Percentiles rank a stretch among this genome's conserved stretches.
Conservation (phyloP, 2,888 invertebrate species). For the Salpingus planirostris region DNA sequence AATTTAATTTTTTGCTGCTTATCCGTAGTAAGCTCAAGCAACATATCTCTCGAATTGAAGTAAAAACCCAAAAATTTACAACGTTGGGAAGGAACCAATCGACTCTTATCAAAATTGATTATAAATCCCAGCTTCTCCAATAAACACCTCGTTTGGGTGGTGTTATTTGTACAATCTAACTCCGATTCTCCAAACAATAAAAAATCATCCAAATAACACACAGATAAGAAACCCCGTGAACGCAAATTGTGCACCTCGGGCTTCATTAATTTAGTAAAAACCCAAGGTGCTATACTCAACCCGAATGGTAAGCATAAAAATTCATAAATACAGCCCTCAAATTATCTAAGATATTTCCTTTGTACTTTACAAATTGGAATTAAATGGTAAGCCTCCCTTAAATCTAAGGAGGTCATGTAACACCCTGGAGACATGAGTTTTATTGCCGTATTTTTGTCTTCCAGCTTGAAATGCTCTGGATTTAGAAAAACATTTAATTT, state of each 20-base stretch:
- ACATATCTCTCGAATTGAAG: too few species aligned
- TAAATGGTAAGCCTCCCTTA: neutral
- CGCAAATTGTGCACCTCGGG: neutral
- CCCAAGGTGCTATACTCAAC: too few species aligned
- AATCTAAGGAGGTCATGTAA: too few species aligned
- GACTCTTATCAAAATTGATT: too few species aligned
- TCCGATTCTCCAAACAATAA: neutral
- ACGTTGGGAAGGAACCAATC: neutral
- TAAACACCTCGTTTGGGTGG: neutral
- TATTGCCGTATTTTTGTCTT: too few species aligned
- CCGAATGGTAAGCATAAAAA: neutral
- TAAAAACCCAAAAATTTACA: too few species aligned
- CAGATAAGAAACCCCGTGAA: neutral
- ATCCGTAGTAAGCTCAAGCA: too few species aligned
- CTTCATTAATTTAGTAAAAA: neutral
- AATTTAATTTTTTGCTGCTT: too few species aligned
- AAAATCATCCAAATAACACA: neutral
- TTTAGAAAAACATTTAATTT: too few species aligned
- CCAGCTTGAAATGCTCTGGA: too few species aligned
- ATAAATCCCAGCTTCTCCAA: too few species aligned
- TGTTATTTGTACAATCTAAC: neutral
- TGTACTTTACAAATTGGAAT: neutral
- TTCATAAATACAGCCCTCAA: neutral
- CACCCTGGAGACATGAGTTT: too few species aligned
- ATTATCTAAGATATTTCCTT: neutral